Percentiles rank a stretch among this genome's conserved stretches.
These are phyloP conservation scores for Hypotaenidia okinawae DNA, from an alignment of 2,797 vertebrate genomes.

Conservation along the genomic window DNA sequence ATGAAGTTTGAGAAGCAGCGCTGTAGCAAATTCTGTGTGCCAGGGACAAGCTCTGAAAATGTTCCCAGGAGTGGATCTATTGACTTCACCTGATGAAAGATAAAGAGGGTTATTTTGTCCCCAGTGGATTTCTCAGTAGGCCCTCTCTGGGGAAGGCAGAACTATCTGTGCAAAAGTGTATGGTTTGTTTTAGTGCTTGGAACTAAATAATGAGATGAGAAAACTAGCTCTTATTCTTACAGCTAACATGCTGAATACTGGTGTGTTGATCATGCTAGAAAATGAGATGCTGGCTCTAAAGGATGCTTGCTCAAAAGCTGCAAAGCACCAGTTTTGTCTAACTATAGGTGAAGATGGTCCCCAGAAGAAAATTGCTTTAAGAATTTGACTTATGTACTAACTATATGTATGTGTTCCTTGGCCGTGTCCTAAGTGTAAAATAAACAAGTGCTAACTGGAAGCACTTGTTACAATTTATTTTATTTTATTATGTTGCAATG, in stretches of 20 bases:
- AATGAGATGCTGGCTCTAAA: neutral
- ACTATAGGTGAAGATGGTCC: neutral
- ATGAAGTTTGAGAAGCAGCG: neutral
- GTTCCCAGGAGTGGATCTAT: neutral
- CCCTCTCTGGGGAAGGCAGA: neutral
- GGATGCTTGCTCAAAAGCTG: neutral
- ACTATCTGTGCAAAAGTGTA: neutral
- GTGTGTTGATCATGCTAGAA: neutral
- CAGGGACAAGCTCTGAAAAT: neutral
- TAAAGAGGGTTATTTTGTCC: neutral
- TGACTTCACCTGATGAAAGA: neutral
- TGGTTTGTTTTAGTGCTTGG: neutral
- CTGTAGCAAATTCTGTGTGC: conserved; percentile 1
- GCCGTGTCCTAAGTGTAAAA: neutral
- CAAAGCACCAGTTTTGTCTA: neutral
- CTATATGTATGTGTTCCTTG: neutral
- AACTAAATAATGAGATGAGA: neutral
- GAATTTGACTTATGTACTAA: neutral
- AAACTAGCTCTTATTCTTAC: neutral
- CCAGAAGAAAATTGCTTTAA: neutral
- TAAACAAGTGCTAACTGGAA: neutral
- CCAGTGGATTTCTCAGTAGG: neutral
- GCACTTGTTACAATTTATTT: neutral
- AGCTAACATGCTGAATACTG: neutral
- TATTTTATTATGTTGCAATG: neutral